Evolutionary conservation across 1,140 invertebrate genomes (phyloP).

Genomic region (Dolichoris vasculosae): DNA sequence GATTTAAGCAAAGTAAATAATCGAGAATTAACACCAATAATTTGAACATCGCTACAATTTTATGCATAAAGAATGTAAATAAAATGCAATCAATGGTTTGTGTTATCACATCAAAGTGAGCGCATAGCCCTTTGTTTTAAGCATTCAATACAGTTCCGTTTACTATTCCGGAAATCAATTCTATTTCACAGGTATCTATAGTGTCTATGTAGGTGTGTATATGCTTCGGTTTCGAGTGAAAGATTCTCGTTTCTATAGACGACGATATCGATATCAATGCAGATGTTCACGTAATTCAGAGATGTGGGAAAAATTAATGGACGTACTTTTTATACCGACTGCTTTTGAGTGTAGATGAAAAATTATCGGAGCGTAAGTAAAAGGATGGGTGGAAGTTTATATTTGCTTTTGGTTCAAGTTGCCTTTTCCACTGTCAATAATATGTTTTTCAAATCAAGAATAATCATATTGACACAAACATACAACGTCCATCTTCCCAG

Average conservation of each 20-base stretch:
- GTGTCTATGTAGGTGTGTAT: too few relatives aligned
- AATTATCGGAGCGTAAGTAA: not conserved
- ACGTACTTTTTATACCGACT: not conserved
- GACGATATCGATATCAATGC: not conserved
- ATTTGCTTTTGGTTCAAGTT: not conserved
- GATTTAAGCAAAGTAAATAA: not conserved
- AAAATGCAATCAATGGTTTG: not conserved
- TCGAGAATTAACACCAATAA: not conserved
- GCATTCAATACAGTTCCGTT: not conserved
- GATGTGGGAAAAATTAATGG: conserved; percentile 7
- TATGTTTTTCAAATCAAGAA: not conserved
- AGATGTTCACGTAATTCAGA: not conserved
- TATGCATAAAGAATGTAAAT: not conserved
- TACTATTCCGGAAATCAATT: not conserved
- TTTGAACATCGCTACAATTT: not conserved
- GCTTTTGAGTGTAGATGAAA: conserved; percentile 1
- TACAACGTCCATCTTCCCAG: too few relatives aligned
- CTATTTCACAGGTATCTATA: not conserved
- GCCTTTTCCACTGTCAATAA: not conserved
- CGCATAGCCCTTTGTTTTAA: not conserved
- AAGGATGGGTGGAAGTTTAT: not conserved
- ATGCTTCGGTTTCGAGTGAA: not conserved
- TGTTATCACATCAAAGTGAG: not conserved
- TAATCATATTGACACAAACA: not conserved
- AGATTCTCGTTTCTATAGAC: not conserved